Evolutionary conservation across 2,113 vertebrate genomes (phyloP).

Genomic region (Lophochroa leadbeateri): DNA sequence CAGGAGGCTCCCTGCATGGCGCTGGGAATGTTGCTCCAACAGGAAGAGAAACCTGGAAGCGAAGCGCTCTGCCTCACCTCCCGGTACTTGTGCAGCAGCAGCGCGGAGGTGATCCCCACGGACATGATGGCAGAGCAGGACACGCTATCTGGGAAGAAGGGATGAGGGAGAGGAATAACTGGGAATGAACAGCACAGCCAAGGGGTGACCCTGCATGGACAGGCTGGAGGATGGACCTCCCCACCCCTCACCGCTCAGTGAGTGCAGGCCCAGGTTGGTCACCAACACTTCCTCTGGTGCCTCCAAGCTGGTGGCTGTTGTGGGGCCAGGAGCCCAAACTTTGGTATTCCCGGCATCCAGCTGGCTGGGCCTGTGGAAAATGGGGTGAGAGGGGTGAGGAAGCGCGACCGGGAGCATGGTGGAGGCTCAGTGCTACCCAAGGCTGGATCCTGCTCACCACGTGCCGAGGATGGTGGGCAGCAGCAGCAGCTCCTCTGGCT

Average conservation of each 20-base stretch:
- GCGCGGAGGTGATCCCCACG: slow-evolving; percentile 79
- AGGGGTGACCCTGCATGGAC: not conserved
- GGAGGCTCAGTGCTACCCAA: rapidly evolving
- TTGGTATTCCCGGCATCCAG: slow-evolving; percentile 17
- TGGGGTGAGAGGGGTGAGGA: not conserved
- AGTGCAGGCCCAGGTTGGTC: slow-evolving; percentile 70
- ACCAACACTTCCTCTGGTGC: slow-evolving; percentile 64
- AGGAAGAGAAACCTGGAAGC: not conserved
- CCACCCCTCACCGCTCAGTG: slow-evolving; percentile 73
- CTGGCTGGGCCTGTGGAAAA: not conserved
- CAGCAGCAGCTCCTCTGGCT: slow-evolving; percentile 79
- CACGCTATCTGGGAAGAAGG: slow-evolving; percentile 70
- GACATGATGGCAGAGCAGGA: slow-evolving; percentile 83
- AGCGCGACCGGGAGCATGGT: rapidly evolving
- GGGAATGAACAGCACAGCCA: not conserved
- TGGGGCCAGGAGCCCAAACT: not conserved
- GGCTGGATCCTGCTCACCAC: slow-evolving; percentile 60
- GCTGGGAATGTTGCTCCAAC: not conserved
- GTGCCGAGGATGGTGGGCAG: slow-evolving; percentile 76
- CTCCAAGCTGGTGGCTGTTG: not conserved
- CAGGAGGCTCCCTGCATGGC: rapidly evolving
- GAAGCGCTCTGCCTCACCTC: slow-evolving; percentile 68
- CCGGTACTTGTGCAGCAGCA: slow-evolving; percentile 83
- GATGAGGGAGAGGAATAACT: not conserved
- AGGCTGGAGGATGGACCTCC: rapidly evolving